Base-by-base conservation (phyloP, 2,797 vertebrate genomes). In the Sylvilagus floridanus region DNA sequence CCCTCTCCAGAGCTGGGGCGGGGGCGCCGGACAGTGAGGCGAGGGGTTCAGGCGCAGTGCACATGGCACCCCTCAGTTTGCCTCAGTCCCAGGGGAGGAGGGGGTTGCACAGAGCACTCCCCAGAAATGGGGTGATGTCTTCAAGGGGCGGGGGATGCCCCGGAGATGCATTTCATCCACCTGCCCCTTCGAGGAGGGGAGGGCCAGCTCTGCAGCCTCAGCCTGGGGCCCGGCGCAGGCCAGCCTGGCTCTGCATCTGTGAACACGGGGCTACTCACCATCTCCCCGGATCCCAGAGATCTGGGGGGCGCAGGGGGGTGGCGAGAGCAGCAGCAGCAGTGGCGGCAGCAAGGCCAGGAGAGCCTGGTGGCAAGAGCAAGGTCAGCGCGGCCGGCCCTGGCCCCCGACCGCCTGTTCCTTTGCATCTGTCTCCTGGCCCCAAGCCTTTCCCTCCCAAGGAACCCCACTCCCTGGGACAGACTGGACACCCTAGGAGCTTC, bases 201-300 rank as follows among this genome's bases (percentile, higher is more conserved):
- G 63, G n/a, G 63, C 24, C 2, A 35, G 24, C 65, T 69, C 52
- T 85, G 35, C 47, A 32, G 7, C 60, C 65, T 3, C 93, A 76
- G 52, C 52, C 37, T 30, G 35, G 0, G 3, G 62, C 54, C 54
- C 54, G 19, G 54, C 17, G 5, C 17, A 19, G 54, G 54, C 17
- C 54, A 57, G 21, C 62, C 42, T 5, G 71, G 95, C 86, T 30
- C 3, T 26, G 22, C 42, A 9, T 52, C 32, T 52, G 72, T 4
- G 35, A 52, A 17, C 0, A 2, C 6, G 77, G 50, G 84, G 42
- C 81, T 57, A 72, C 97, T 97, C 96, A 97, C 97, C 97, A 21
- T 97, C 97, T 88, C 96, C 97, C 60, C 97, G 96, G 92, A 97
- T 97, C 52, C 92, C 95, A 2, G 84, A 84, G 76, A 5, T 42